Evolutionary conservation across 2,888 invertebrate species (phyloP), one percentile per base, ranked within the genome.

Genomic region (Thymelicus lineola): DNA sequence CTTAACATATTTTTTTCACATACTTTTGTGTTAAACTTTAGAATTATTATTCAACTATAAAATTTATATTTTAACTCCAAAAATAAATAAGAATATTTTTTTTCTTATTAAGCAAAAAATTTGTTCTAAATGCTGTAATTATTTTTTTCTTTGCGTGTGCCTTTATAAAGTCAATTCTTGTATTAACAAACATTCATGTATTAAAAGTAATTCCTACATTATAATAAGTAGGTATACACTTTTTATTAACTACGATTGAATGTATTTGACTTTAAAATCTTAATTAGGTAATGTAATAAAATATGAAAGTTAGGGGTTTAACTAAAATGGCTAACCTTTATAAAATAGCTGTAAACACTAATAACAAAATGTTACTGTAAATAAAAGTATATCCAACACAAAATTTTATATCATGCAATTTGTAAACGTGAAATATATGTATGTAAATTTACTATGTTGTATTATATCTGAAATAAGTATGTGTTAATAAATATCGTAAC

Each of bases 401-500:
- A 28, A 61, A 63, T 62, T 70, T 75, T 74, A 72, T 77, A 67
- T 72, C 73, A 68, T 63, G 71, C 71, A 74, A 72, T 77, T 75
- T 76, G 75, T 76, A 77, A 74, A 77, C 73, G 75, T 74, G 74
- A 72, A 73, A 57, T n/a, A 28, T 53, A 61, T 45, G 17, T 46
- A 62, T 61, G 28, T 61, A 42, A 45, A 53, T 67, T 20, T 60
- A 46, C 14, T 60, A 9, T 10, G 50, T 62, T 75, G 73, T 80
- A 79, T 82, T 75, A 76, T 83, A 80, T 83, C 73, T 79, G 81
- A 82, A 83, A 81, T 87, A 82, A 83, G 81, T 87, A 87, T 79
- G 76, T 88, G 87, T 72, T 83, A 88, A 86, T 88, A 88, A 89
- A 89, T 71, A 59, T 75, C 76, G 71, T 77, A 65, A 77, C 84